Evolutionary conservation across 2,797 vertebrate species (phyloP), one percentile per base, ranked within the genome.

Genomic region (Amphiprion clarkii): DNA sequence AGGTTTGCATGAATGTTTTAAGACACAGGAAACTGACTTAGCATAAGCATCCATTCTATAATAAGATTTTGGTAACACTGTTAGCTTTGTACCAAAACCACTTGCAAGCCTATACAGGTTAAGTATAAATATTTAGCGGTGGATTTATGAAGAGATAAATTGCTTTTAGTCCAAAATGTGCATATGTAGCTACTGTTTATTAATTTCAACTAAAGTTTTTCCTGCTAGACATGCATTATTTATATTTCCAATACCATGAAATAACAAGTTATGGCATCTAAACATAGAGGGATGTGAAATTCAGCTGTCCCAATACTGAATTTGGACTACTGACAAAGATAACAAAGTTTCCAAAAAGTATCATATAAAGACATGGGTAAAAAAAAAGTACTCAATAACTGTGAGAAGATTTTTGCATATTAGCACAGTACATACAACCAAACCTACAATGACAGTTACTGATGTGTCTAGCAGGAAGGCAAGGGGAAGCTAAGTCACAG

Each of bases 401-500:
- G 63, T 27, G 12, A 21, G n/a, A 16, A 39, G 31, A 14, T 11
- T 71, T 61, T 55, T 68, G 16, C 52, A 13, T 72, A 39, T 77
- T 25, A 52, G 36, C 58, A 21, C 10, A 62, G 19, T 13, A 33
- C 36, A 60, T 42, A 49, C 40, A 67, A 44, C 19, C 7, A 62
- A 48, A 58, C 8, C 17, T 69, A 31, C 33, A 66, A 53, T 63
- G 76, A 70, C 36, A 69, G 63, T 31, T 48, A n/a, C 27, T 36
- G 63, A 70, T 67, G 76, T 64, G 46, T 62, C 67, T 71, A 6
- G 31, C 27, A 67, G 57, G 48, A 67, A 54, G 51, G 64, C 33
- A 55, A 39, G 3, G 49, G 29, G 21, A 69, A 54, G 40, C 44
- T 62, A 79, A 82, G 62, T 67, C 73, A 72, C 67, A 76, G 71